A percentile compares a stretch with the other conserved stretches of the same genome.
phyloP scores from a whole-genome alignment of 2,888 invertebrate genomes.

The Andrena hattorfiana region DNA sequence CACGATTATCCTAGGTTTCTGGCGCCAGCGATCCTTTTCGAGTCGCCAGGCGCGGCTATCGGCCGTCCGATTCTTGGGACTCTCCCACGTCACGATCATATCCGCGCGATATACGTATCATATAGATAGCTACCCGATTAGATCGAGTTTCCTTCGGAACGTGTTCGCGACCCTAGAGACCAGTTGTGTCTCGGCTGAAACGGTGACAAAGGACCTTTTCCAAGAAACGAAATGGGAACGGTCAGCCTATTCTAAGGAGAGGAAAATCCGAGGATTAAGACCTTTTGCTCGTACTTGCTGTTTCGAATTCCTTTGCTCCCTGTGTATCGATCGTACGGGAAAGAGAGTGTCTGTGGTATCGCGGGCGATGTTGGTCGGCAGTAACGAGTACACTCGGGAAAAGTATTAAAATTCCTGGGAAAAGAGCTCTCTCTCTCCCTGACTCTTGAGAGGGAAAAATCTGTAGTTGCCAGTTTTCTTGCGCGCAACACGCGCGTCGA shows the following conservation, averaged over 20 bases:
- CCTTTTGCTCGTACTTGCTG: not conserved
- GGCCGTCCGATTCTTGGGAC: not conserved
- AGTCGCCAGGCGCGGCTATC: not conserved
- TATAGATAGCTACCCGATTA: too few relatives aligned
- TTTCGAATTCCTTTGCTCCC: conserved; percentile 13
- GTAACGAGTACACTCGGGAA: not conserved
- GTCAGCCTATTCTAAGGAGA: not conserved
- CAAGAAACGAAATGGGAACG: not conserved
- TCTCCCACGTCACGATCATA: not conserved
- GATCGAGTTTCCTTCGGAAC: not conserved
- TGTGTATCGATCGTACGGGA: conserved; percentile 22
- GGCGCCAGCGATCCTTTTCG: too few relatives aligned
- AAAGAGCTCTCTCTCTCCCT: not conserved
- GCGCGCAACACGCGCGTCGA: conserved; percentile 7
- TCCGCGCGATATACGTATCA: too few relatives aligned
- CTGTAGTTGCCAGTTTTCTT: conserved; percentile 34
- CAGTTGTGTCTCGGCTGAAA: not conserved
- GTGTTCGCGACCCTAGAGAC: not conserved
- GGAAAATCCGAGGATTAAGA: conserved; percentile 3
- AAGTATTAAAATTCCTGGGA: conserved; percentile 32
- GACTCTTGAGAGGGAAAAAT: not conserved
- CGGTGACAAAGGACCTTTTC: conserved; percentile 11
- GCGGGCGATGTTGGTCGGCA: not conserved
- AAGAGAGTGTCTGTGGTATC: not conserved
- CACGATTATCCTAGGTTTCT: not conserved